Conservation (phyloP, 2,797 vertebrate genomes). For the Cirrhinus mrigala region DNA sequence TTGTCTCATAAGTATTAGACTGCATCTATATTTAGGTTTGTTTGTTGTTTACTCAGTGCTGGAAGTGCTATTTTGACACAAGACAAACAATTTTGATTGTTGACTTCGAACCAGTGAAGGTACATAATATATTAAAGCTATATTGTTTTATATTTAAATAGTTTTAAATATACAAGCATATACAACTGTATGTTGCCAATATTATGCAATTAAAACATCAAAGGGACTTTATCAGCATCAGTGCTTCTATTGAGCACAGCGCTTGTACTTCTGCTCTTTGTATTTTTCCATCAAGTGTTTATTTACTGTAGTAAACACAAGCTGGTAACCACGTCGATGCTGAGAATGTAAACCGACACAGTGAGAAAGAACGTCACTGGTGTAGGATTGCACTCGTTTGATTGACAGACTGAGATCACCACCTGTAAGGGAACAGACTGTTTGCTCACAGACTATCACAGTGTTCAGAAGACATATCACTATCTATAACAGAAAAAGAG, state of each 20-base stretch:
- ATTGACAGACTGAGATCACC: constrained; percentile 34
- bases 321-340: not conserved
- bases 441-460: constrained; percentile 1
- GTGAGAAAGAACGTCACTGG: constrained; percentile 37
- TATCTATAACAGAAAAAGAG: not conserved
- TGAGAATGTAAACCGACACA: constrained; percentile 43
- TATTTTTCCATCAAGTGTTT: constrained; percentile 4
- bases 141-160: not conserved
- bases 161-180: not conserved
- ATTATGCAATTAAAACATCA: not conserved
- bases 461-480: not conserved
- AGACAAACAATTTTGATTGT: not conserved
- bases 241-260: not conserved
- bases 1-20: constrained; percentile 26
- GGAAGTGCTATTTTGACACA: not conserved
- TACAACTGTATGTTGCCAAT: not conserved
- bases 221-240: not conserved
- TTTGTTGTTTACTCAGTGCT: constrained; percentile 17
- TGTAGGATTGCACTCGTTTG: constrained; percentile 46
- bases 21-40: constrained; percentile 31
- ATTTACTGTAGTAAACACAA: constrained; percentile 24
- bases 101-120: not conserved
- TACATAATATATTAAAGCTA: not conserved
- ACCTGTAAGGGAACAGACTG: not conserved
- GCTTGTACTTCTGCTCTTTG: not conserved